Base-by-base conservation (phyloP, 2,888 invertebrate genomes). In the Pammene fasciana region DNA sequence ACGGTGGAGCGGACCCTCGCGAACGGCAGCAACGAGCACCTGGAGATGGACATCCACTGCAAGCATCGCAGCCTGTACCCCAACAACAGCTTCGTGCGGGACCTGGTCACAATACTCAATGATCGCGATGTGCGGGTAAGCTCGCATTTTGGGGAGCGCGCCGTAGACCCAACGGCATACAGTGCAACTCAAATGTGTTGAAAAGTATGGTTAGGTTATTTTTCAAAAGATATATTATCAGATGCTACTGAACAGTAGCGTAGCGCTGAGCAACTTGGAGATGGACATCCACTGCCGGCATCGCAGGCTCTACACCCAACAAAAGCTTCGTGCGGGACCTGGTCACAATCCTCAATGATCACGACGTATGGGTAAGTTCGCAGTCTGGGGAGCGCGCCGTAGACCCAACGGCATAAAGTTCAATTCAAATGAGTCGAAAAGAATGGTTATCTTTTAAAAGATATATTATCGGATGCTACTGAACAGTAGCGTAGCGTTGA, bases 261-360 rank as follows among this genome's bases (percentile, higher is more conserved):
- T n/a, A n/a, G n/a, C n/a, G n/a, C n/a, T n/a, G 85, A 92, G 0
- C 91, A 92, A n/a, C 65, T 71, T 92, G 8, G 91, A 92, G 72
- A 81, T 84, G 55, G 90, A 90, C 65, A 74, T 91, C 0, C 83
- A 85, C 73, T 92, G 91, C 78, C 75, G 74, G 16, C 91, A 92
- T 65, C 57, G 52, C 0, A 79, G 74, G 16, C 78, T 92, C 52
- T 82, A 75, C 70, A n/a, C 91, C 91, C 1, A 91, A 92, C 74
- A 86, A 92, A 76, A 79, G 77, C 10, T 90, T 92, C 74, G 91
- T 92, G 5, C 67, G 91, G 4, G 91, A 91, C 68, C 74, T 92
- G 0, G 92, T 92, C 72, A 78, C 86, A 11, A 86, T 88, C 46
- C 82, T 92, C 66, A 91, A 90, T 67, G 87, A 87, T 0, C 82